A percentile compares a stretch with the other conserved stretches of the same genome.
These are phyloP conservation scores for Acarapis woodi DNA, from an alignment of 1,140 invertebrate genomes.

Conservation along the genomic window DNA sequence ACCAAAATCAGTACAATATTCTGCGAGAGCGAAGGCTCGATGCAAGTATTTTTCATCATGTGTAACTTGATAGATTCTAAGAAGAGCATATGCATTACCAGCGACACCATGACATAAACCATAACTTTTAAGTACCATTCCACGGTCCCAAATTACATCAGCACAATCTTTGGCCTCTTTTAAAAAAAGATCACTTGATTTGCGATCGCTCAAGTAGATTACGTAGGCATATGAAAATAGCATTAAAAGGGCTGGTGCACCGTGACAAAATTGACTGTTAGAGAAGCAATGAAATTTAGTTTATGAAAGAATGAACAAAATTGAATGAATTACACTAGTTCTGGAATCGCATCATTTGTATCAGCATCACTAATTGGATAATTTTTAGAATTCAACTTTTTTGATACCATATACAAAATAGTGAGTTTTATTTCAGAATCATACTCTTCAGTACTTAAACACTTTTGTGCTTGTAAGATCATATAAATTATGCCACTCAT, in stretches of 20 bases:
- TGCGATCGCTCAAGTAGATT: constrained; percentile 29
- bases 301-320: too few species aligned
- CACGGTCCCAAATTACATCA: constrained; percentile 50
- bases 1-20: constrained; percentile 43
- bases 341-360: constrained; percentile 1
- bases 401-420: background rate
- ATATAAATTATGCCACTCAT: constrained; percentile 51
- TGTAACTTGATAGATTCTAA: constrained; percentile 46
- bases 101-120: constrained; percentile 69
- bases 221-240: constrained; percentile 40
- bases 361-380: background rate
- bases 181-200: constrained; percentile 33
- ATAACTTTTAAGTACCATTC: constrained; percentile 54
- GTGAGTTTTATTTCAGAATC: constrained; percentile 35
- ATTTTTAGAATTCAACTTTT: background rate
- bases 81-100: constrained; percentile 66
- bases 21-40: constrained; percentile 38
- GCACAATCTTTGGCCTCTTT: constrained; percentile 34
- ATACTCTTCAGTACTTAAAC: constrained; percentile 24
- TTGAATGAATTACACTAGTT: too few species aligned
- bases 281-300: constrained; percentile 27
- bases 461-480: constrained; percentile 31
- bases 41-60: constrained; percentile 37
- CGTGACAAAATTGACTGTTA: constrained; percentile 80
- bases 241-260: constrained; percentile 55